These are phyloP conservation scores for Anoura caudifer DNA, from an alignment of 2,113 vertebrate species.

Conservation along the genomic window DNA sequence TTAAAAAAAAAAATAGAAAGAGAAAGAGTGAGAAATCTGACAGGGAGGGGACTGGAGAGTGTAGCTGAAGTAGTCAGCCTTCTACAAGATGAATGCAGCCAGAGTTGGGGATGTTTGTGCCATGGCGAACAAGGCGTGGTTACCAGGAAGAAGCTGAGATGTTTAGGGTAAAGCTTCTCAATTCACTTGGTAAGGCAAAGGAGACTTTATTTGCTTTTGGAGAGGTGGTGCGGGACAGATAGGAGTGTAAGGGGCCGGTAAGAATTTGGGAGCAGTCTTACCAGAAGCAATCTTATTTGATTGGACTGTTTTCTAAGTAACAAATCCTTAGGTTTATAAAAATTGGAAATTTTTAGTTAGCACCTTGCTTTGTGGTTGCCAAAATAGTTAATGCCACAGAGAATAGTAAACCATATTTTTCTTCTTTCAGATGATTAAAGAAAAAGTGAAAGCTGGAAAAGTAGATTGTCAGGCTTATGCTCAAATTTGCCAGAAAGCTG, in stretches of 20 bases:
- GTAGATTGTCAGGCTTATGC: conserved; percentile 93
- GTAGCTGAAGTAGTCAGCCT: not conserved
- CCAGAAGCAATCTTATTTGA: not conserved
- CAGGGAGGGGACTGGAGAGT: not conserved
- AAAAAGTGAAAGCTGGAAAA: conserved; percentile 92
- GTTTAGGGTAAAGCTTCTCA: not conserved
- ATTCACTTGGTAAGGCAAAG: not conserved
- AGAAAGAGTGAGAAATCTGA: too few species aligned
- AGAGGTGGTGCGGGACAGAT: not conserved
- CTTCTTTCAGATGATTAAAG: conserved; percentile 88
- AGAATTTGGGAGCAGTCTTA: not conserved
- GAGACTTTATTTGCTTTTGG: not conserved
- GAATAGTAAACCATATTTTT: not conserved
- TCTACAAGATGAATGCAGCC: not conserved
- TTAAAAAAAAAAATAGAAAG: too few species aligned
- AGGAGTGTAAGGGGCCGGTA: not conserved
- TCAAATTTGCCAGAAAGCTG: conserved; percentile 90
- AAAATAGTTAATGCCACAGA: conserved; percentile 12
- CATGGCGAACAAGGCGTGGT: not conserved
- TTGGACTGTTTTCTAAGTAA: not conserved
- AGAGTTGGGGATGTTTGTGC: not conserved
- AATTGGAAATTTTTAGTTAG: not conserved
- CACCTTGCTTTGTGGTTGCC: not conserved
- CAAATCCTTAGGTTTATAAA: not conserved
- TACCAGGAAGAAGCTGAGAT: not conserved